Percentiles rank a stretch among this genome's conserved stretches.
phyloP scores from a whole-genome alignment of 2,797 vertebrate species.

The Sylvilagus floridanus region DNA sequence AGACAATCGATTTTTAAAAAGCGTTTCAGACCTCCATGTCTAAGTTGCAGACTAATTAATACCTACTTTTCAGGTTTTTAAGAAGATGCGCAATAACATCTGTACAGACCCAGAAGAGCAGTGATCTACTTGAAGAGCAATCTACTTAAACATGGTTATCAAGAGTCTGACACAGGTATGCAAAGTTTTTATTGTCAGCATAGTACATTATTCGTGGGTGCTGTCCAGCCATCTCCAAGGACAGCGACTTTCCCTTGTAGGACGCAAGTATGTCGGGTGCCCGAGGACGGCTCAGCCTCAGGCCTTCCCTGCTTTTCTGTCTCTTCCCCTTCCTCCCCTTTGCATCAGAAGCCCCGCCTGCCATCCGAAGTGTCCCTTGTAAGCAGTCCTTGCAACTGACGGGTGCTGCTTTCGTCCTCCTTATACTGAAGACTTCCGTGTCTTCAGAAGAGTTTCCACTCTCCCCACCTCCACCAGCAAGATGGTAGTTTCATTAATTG shows the following conservation, averaged over 20 bases:
- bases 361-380: not conserved
- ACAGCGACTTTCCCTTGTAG: not conserved
- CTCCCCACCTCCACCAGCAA: too few species aligned
- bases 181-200: conserved; percentile 73
- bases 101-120: too few species aligned
- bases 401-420: not conserved
- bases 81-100: too few species aligned
- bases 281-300: not conserved
- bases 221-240: conserved; percentile 15
- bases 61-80: too few species aligned
- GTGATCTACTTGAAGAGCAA: too few species aligned
- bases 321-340: not conserved
- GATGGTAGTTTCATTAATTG: conserved; percentile 9
- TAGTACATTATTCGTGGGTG: not conserved
- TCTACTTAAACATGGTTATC: conserved; percentile 14
- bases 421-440: conserved; percentile 6
- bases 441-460: conserved; percentile 57
- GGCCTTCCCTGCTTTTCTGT: not conserved
- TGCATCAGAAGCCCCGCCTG: not conserved
- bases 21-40: too few species aligned
- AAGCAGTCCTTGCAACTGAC: not conserved
- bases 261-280: not conserved
- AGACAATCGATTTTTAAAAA: too few species aligned
- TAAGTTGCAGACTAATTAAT: too few species aligned
- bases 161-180: conserved; percentile 16